Evolutionary conservation across 2,797 vertebrate species (phyloP).

Genomic region (Prunella strophiata): DNA sequence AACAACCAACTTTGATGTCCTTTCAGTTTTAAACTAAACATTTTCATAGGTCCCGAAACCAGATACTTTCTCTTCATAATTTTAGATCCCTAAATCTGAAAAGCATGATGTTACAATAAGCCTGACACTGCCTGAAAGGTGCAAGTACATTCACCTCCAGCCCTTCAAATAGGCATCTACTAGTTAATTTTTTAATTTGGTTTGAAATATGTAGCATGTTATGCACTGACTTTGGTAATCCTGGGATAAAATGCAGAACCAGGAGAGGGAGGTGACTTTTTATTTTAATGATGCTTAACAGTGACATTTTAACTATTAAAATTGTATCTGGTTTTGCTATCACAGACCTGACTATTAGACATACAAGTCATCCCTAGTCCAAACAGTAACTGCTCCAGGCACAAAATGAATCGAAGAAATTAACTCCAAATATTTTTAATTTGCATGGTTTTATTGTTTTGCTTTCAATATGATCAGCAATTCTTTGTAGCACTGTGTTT

Average conservation of each 20-base stretch:
- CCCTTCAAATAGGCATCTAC: not conserved
- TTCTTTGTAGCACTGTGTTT: not conserved
- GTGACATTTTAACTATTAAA: slow-evolving; percentile 24
- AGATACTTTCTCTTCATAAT: not conserved
- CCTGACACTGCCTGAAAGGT: not conserved
- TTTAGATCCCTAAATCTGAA: not conserved
- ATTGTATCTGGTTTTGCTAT: not conserved
- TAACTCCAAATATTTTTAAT: slow-evolving; percentile 25
- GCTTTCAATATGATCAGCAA: not conserved
- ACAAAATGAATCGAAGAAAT: slow-evolving; percentile 25
- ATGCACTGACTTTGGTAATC: not conserved
- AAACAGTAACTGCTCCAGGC: slow-evolving; percentile 32
- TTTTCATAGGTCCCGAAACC: not conserved
- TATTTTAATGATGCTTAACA: slow-evolving; percentile 6
- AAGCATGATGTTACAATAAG: not conserved
- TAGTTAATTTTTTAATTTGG: slow-evolving; percentile 12
- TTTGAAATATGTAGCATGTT: not conserved
- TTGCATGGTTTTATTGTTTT: not conserved
- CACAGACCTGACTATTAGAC: slow-evolving; percentile 4
- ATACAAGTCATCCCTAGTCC: slow-evolving; percentile 12
- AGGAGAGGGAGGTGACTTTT: not conserved
- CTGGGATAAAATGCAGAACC: not conserved
- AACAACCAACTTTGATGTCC: not conserved
- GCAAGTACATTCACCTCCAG: not conserved
- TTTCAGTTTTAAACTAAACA: not conserved